These are phyloP conservation scores for Andrena bicolor DNA, from an alignment of 2,888 invertebrate species.

Conservation along the genomic window DNA sequence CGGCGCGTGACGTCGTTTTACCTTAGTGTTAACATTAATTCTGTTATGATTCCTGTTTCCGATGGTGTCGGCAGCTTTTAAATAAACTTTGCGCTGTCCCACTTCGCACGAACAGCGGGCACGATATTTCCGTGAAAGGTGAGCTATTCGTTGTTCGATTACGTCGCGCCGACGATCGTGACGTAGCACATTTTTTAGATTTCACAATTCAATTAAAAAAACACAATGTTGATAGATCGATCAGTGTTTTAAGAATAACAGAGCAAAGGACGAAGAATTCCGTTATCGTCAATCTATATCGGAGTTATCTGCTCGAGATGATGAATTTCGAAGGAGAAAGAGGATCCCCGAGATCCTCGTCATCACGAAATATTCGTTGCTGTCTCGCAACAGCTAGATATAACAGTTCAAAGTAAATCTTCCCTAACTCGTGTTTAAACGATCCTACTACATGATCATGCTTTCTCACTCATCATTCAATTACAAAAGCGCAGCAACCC, in stretches of 20 bases:
- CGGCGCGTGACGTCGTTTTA: constrained; percentile 33
- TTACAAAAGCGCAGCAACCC: not conserved
- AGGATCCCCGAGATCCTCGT: constrained; percentile 55
- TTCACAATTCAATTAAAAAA: constrained; percentile 48
- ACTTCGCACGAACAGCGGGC: constrained; percentile 8
- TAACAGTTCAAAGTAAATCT: constrained; percentile 61
- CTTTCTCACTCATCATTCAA: constrained; percentile 31
- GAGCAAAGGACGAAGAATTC: constrained; percentile 56
- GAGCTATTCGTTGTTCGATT: constrained; percentile 27
- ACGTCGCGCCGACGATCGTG: constrained; percentile 43
- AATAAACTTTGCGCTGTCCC: not conserved
- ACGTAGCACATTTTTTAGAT: constrained; percentile 54
- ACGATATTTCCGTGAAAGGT: constrained; percentile 35
- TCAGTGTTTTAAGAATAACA: constrained; percentile 55
- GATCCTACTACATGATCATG: constrained; percentile 21
- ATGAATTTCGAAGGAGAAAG: constrained; percentile 55
- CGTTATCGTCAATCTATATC: constrained; percentile 50
- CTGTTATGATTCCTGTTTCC: constrained; percentile 13
- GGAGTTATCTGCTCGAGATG: constrained; percentile 57
- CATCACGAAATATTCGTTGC: constrained; percentile 63
- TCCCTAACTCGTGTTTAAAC: constrained; percentile 50
- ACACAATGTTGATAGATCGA: constrained; percentile 50
- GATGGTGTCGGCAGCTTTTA: constrained; percentile 5
- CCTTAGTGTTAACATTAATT: not conserved
- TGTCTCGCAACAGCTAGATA: constrained; percentile 62